Evolutionary conservation across 2,888 invertebrate species (phyloP).

Genomic region (Latheticus oryzae): DNA sequence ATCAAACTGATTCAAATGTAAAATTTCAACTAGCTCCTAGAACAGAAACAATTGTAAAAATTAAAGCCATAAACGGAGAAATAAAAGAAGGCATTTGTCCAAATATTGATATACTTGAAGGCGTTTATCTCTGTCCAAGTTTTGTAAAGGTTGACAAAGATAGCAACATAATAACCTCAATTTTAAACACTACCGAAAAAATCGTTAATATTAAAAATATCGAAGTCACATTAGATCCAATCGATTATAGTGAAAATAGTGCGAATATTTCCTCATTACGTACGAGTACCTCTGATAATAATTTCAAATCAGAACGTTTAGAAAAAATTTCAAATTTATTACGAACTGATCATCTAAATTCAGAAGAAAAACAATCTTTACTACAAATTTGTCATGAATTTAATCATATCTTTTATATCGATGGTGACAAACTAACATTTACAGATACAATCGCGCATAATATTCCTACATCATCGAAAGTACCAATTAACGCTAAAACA

Average conservation of each 20-base stretch:
- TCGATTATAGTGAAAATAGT: no score
- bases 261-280: no score
- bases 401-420: constrained; percentile 2
- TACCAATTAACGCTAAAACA: neutral
- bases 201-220: constrained; percentile 8
- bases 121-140: constrained; percentile 26
- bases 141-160: constrained; percentile 9
- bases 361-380: constrained; percentile 47
- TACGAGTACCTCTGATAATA: neutral
- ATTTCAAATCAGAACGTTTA: no score
- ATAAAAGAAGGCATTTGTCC: constrained; percentile 11
- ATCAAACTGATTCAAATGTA: no score
- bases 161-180: constrained; percentile 4
- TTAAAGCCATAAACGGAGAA: no score
- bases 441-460: neutral
- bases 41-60: constrained; percentile 18
- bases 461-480: neutral
- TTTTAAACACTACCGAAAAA: constrained; percentile 13
- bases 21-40: no score
- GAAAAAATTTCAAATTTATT: constrained; percentile 12
- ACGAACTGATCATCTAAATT: constrained; percentile 42
- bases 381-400: constrained; percentile 44
- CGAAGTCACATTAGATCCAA: no score
- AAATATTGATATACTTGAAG: constrained; percentile 18
- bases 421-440: neutral